Evolutionary conservation across 2,797 vertebrate species (phyloP).

Genomic region (Mus minutoides): DNA sequence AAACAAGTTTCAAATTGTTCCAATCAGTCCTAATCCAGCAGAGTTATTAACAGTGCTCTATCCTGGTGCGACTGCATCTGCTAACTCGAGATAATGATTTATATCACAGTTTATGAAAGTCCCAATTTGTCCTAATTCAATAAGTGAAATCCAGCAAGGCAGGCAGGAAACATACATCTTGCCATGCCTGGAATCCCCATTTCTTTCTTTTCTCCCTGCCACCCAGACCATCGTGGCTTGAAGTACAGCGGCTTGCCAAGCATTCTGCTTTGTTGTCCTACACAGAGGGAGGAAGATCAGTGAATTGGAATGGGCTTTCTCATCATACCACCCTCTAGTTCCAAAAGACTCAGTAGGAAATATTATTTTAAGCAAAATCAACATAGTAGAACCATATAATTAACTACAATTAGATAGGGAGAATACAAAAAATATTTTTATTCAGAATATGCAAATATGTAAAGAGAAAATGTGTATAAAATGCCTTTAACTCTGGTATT

Average conservation of each 20-base stretch:
- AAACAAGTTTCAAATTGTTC: slow-evolving; percentile 92
- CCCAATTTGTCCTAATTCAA: slow-evolving; percentile 91
- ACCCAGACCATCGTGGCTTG: background rate
- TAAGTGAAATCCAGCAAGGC: slow-evolving; percentile 85
- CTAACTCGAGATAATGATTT: slow-evolving; percentile 91
- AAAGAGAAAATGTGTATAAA: background rate
- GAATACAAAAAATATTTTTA: background rate
- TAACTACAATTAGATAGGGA: background rate
- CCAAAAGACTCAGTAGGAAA: background rate
- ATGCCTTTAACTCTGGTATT: background rate
- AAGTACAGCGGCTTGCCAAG: slow-evolving; percentile 14
- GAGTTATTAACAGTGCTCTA: slow-evolving; percentile 90
- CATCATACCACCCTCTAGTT: background rate
- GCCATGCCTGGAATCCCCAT: slow-evolving; percentile 49
- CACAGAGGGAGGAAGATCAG: background rate
- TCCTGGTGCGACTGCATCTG: slow-evolving; percentile 89
- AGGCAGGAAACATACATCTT: slow-evolving; percentile 61
- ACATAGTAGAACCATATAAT: background rate
- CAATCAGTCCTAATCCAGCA: slow-evolving; percentile 90
- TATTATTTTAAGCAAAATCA: slow-evolving; percentile 11
- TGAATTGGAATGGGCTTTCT: background rate
- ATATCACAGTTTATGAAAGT: slow-evolving; percentile 90
- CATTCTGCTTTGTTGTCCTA: background rate
- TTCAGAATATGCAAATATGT: background rate
- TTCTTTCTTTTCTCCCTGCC: background rate